Evolutionary conservation across 2,113 vertebrate species (phyloP).

Genomic region (Pseudopodoces humilis): DNA sequence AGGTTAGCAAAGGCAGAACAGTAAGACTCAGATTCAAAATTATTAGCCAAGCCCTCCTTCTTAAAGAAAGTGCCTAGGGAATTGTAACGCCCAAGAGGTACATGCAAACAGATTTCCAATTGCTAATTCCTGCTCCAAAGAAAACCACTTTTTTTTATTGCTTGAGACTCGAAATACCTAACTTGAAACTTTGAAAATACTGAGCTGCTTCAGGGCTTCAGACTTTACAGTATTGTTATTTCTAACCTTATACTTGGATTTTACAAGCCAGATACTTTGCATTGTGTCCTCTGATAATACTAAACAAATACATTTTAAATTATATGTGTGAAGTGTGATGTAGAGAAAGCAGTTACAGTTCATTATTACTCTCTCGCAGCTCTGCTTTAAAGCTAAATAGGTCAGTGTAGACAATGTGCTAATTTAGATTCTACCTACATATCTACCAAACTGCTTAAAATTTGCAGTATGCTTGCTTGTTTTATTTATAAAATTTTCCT

Average conservation of each 20-base stretch:
- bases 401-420: constrained; percentile 56
- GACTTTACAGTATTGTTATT: neutral
- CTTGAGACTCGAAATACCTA: neutral
- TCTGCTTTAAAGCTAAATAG: constrained; percentile 58
- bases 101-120: neutral
- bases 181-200: neutral
- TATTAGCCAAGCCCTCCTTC: neutral
- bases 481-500: constrained; percentile 55
- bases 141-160: neutral
- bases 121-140: neutral
- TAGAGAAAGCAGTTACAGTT: constrained; percentile 15
- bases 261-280: neutral
- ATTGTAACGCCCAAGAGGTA: neutral
- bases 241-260: neutral
- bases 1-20: neutral
- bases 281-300: neutral
- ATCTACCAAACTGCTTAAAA: constrained; percentile 37
- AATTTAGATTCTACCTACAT: constrained; percentile 58
- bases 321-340: neutral
- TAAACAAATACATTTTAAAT: constrained; percentile 32
- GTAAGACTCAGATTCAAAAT: neutral
- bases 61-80: neutral
- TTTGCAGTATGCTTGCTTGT: constrained; percentile 37
- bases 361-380: constrained; percentile 34
- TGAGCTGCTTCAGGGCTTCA: neutral